These are phyloP conservation scores for Pampus argenteus DNA, from an alignment of 2,797 vertebrate species.

Conservation along the genomic window DNA sequence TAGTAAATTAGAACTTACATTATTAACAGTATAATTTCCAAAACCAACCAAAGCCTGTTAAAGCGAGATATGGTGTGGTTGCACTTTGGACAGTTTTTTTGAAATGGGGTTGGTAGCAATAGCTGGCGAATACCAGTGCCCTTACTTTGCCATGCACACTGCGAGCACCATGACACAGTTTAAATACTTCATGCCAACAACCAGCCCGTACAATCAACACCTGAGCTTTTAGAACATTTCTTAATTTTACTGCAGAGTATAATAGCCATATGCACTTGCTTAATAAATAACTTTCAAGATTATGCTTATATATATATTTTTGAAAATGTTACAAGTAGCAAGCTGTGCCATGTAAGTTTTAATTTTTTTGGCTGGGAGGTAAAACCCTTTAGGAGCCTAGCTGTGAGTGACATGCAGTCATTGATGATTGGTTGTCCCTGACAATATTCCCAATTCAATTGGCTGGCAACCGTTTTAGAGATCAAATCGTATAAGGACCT, in stretches of 20 bases:
- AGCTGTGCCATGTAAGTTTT: constrained; percentile 77
- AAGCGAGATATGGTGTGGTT: constrained; percentile 71
- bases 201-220: constrained; percentile 82
- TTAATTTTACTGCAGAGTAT: constrained; percentile 82
- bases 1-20: constrained; percentile 76
- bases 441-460: constrained; percentile 68
- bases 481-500: constrained; percentile 78
- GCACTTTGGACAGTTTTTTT: constrained; percentile 70
- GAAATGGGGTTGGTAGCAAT: constrained; percentile 76
- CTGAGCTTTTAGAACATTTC: constrained; percentile 80
- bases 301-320: constrained; percentile 83
- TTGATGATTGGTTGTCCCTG: constrained; percentile 70
- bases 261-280: constrained; percentile 85
- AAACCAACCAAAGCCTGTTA: constrained; percentile 81
- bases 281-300: constrained; percentile 80
- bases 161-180: constrained; percentile 71
- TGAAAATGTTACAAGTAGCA: constrained; percentile 70
- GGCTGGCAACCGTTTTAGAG: constrained; percentile 72
- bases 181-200: constrained; percentile 77
- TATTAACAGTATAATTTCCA: constrained; percentile 72
- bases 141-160: constrained; percentile 76
- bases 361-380: constrained; percentile 66
- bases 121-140: constrained; percentile 66
- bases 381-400: constrained; percentile 69
- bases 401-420: constrained; percentile 70